Percentiles rank a stretch among this genome's conserved stretches.
Conservation (phyloP, 2,888 invertebrate genomes). For the Drosophila conformis region DNA sequence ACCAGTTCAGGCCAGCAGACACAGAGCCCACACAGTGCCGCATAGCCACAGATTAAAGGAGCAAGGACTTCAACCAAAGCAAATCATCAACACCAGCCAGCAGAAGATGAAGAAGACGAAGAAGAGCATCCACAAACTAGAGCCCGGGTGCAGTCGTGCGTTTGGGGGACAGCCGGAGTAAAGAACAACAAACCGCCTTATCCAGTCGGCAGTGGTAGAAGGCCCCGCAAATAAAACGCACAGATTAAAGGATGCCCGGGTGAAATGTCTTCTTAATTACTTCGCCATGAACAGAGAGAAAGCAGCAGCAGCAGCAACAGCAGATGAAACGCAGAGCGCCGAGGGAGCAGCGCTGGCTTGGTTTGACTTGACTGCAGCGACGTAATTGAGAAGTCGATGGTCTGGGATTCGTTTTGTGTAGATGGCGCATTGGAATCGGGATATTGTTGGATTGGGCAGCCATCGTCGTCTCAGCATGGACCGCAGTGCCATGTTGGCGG, state of each 20-base stretch:
- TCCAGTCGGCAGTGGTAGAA: constrained; percentile 12
- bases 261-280: constrained; percentile 82
- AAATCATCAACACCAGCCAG: constrained; percentile 50
- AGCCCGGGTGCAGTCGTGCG: constrained; percentile 52
- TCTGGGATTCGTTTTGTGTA: constrained; percentile 36
- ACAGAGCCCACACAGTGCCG: constrained; percentile 12
- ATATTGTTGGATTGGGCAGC: constrained; percentile 25
- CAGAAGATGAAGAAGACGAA: constrained; percentile 4
- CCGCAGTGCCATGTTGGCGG: constrained; percentile 45
- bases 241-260: constrained; percentile 82
- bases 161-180: constrained; percentile 47
- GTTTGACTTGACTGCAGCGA: constrained; percentile 34
- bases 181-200: constrained; percentile 38
- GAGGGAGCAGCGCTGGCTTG: constrained; percentile 3
- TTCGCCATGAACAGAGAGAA: constrained; percentile 67
- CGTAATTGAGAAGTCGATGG: constrained; percentile 75
- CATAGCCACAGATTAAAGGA: constrained; percentile 53
- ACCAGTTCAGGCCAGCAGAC: constrained; percentile 56
- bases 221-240: constrained; percentile 74
- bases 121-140: constrained; percentile 33
- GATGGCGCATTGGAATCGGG: constrained; percentile 14
- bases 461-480: constrained; percentile 50
- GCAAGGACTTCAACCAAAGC: constrained; percentile 40
- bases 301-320: background rate
- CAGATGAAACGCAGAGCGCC: background rate